Evolutionary conservation across 2,113 vertebrate genomes (phyloP), one percentile per base, ranked within the genome.

Genomic region (Pelecanoides urinatrix): DNA sequence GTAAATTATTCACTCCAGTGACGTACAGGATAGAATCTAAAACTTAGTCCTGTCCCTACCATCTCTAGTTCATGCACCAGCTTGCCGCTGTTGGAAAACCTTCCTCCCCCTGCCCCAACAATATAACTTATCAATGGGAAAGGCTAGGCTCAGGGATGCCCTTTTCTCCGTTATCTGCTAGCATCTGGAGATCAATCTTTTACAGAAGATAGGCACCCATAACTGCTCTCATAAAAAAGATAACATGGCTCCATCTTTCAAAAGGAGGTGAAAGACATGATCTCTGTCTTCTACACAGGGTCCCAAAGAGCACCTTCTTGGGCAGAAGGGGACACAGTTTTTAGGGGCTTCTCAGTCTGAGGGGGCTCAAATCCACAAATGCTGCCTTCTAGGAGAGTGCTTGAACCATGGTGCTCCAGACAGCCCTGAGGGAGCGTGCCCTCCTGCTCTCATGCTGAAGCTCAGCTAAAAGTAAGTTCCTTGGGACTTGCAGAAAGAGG

Each of bases 61-160:
- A 1, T 20, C n/a, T 56, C 34, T 49, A 27, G 23, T 21, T 84
- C 25, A 53, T 21, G 73, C 6, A 83, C 10, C 13, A 80, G 20
- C 42, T 66, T 2, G 0, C n/a, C 85, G n/a, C 38, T 53, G 7
- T 11, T 40, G 40, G 68, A 25, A 62, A 92, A 71, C 8, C 14
- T 72, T 72, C 0, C 2, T 26, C 3, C 7, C 5, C 27, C 16
- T 44, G 12, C 11, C 16, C 6, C 50, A 90, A 3, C 4, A 17
- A n/a, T 42, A 23, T 5, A 72, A 56, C 1, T 47, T 7, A 16
- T n/a, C 29, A 59, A 7, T 21, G 38, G 27, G 21, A 93, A 70
- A 85, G 42, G 42, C 10, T 23, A 58, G 16, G 44, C 45, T 61
- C 7, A 25, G 23, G 63, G 44, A n/a, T 27, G 8, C 38, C 10